Conservation (phyloP, 2,888 invertebrate genomes). For the Caenorhabditis imperialis region DNA sequence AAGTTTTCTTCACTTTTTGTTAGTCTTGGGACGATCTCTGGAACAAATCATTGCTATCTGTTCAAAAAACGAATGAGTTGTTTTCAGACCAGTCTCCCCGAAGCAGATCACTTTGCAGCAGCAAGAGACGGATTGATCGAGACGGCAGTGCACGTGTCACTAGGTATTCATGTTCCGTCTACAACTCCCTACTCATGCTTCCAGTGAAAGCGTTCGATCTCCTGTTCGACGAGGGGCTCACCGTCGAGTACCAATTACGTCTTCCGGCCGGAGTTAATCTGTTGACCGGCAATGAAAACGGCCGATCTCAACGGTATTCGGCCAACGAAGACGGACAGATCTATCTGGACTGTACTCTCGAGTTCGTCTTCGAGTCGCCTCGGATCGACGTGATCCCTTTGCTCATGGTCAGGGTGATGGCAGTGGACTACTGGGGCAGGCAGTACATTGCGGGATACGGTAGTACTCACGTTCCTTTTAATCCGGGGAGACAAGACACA, state of each 20-base stretch:
- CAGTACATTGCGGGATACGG: conserved; percentile 55
- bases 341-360: conserved; percentile 30
- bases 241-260: conserved; percentile 41
- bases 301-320: conserved; percentile 25
- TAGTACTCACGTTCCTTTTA: conserved; percentile 8
- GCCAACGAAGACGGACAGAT: conserved; percentile 13
- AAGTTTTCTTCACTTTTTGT: no score
- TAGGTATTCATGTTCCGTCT: background rate
- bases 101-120: conserved; percentile 28
- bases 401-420: conserved; percentile 37
- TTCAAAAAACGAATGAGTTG: no score
- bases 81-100: conserved; percentile 43
- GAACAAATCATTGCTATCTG: no score
- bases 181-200: background rate
- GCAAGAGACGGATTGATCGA: conserved; percentile 41
- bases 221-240: conserved; percentile 35
- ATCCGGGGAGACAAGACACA: conserved; percentile 29
- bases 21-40: no score
- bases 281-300: conserved; percentile 25
- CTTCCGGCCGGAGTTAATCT: conserved; percentile 7
- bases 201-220: conserved; percentile 19
- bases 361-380: conserved; percentile 40
- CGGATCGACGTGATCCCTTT: conserved; percentile 5
- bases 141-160: conserved; percentile 17
- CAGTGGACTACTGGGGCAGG: conserved; percentile 52